Base-by-base conservation (phyloP, 2,113 vertebrate species). In the Pyrgilauda ruficollis region DNA sequence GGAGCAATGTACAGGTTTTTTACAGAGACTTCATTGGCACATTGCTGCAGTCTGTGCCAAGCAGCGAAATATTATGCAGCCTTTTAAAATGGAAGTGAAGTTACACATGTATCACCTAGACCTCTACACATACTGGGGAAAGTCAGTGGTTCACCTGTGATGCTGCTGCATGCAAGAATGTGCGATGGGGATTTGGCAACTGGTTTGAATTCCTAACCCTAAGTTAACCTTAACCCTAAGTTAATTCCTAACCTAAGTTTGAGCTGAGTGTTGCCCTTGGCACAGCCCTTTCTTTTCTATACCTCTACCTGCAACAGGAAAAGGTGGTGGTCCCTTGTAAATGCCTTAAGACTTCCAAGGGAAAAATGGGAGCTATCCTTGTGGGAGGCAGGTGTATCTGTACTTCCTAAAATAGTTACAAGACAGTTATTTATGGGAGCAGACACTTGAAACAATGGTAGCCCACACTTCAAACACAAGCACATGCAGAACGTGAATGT, bases 401-500 rank as follows among this genome's bases (percentile, higher is more conserved):
- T 41, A 66, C 4, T 37, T 62, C 20, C 52, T 46, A 12, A 86
- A 70, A 55, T 7, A 87, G 15, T 81, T 68, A 30, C 10, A 26
- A 47, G 44, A 7, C 19, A 35, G 20, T 12, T 87, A 37, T 31
- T 61, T 68, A 27, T n/a, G 59, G 64, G 12, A 78, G 24, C 52
- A 46, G 49, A 26, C 33, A 12, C n/a, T 81, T 19, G 18, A 46
- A 88, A 30, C 24, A 62, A 9, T 0, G 2, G 44, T 44, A 26
- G 19, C 28, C 66, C 1, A 4, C 41, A 6, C 41, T 63, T 87
- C 62, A 56, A 64, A 33, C 33, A 50, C 3, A 0, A 53, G 37
- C 39, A 52, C 18, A 1, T 10, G 52, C 39, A 66, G 86, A 70
- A 74, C 0, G 0, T 80, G 67, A 22, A 37, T 37, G 39, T 33